Evolutionary conservation across 2,797 vertebrate species (phyloP), one percentile per base, ranked within the genome.

Genomic region (Poecilia velifera): DNA sequence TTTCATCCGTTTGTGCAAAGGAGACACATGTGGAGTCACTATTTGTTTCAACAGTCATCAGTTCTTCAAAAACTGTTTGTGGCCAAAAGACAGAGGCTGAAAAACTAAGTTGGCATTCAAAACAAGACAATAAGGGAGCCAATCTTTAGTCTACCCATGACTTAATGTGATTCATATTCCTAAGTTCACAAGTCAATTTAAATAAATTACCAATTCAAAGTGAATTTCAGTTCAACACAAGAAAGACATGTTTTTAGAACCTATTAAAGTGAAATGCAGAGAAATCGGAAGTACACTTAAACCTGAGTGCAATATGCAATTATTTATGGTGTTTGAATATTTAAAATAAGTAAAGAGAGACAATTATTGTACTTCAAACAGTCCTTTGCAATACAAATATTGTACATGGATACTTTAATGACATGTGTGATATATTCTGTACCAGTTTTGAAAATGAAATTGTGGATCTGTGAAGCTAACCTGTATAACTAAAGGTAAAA

Each of bases 51-150:
- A 72, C 7, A 55, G 68, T 45, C 47, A 45, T 45, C 39, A 72
- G 31, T 10, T 43, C n/a, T 53, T 77, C 18, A 72, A 45, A 10
- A 57, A 34, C 13, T 1, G 6, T 34, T 45, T 28, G 49, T 57
- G 18, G 39, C 66, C 31, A 39, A 41, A 70, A 70, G 45, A 51
- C 34, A 68, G 46, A 70, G 47, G 46, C 62, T 70, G 22, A 68
- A 77, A 76, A 70, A 49, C 9, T 5, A 66, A 76, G 46, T 76
- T 66, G n/a, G 28, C 28, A 64, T 59, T 76, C 41, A 76, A 62
- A 55, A 74, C 25, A 74, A 43, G 62, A 43, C 39, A 74, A 74
- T 41, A 74, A 74, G 51, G 51, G 73, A 57, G 49, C 6, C 47
- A 55, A 39, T 3, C 20, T 53, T 39, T 2, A 39, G 31, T 25